These are phyloP conservation scores for Danionella cerebrum DNA, from an alignment of 2,113 vertebrate species.

Conservation along the genomic window DNA sequence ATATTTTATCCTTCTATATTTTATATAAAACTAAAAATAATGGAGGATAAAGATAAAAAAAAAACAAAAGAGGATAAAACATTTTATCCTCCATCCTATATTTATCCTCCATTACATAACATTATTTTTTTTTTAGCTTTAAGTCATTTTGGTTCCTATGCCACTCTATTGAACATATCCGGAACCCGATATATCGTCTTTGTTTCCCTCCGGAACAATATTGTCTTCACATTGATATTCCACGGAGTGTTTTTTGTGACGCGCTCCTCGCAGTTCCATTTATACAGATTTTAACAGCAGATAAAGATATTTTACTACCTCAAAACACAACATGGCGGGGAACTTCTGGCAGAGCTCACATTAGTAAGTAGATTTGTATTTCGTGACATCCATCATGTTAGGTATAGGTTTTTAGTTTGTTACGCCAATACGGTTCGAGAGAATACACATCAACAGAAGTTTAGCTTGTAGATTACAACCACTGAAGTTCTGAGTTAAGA, in stretches of 20 bases:
- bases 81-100: background rate
- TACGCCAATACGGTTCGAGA: too few species aligned
- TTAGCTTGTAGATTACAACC: too few species aligned
- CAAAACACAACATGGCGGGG: constrained; percentile 60
- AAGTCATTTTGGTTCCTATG: background rate
- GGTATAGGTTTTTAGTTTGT: background rate
- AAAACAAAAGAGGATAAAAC: background rate
- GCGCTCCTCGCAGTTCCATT: background rate
- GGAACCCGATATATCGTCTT: background rate
- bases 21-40: background rate
- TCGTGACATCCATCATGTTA: background rate
- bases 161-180: background rate
- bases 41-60: background rate
- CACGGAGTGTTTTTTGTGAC: constrained; percentile 23
- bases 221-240: background rate
- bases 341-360: constrained; percentile 77
- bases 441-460: too few species aligned
- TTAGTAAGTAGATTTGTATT: constrained; percentile 57
- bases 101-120: background rate
- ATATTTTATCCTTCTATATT: background rate
- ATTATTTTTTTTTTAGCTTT: background rate
- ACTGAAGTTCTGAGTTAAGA: too few species aligned
- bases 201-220: constrained; percentile 2
- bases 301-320: constrained; percentile 48
- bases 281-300: background rate